Conservation (phyloP, 2,113 vertebrate genomes). For the Pangasianodon hypophthalmus region DNA sequence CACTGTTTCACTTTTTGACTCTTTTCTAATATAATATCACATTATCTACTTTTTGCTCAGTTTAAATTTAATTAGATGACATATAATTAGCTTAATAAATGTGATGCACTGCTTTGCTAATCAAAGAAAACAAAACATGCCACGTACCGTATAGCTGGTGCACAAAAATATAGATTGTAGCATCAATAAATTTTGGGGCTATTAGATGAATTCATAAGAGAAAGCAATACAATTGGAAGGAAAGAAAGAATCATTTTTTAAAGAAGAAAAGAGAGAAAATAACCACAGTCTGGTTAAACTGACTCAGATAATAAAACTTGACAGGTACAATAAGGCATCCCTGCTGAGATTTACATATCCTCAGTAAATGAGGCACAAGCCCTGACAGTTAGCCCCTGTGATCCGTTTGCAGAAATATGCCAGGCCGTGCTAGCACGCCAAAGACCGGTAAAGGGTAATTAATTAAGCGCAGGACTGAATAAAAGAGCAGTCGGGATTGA, state of each 20-base stretch:
- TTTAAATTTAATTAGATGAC: background rate
- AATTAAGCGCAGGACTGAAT: conserved; percentile 29
- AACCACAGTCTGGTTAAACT: background rate
- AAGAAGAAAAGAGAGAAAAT: background rate
- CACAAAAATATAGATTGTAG: background rate
- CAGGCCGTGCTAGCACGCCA: background rate
- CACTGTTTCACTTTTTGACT: background rate
- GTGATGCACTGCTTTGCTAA: background rate
- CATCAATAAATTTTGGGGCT: background rate
- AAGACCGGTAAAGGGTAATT: conserved; percentile 27
- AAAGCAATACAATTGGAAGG: background rate
- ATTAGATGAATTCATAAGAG: background rate
- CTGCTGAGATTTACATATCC: conserved; percentile 40
- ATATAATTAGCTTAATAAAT: background rate
- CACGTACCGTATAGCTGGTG: background rate
- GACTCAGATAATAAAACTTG: conserved; percentile 14
- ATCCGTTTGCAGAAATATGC: background rate
- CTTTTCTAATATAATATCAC: background rate
- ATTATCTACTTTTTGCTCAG: background rate
- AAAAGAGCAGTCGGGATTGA: background rate
- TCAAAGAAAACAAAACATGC: background rate
- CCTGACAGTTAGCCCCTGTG: conserved; percentile 33
- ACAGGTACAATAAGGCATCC: conserved; percentile 16
- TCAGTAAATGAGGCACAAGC: conserved; percentile 47
- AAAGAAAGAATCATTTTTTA: background rate